Evolutionary conservation across 2,888 invertebrate genomes (phyloP).

Genomic region (Blera fallax): DNA sequence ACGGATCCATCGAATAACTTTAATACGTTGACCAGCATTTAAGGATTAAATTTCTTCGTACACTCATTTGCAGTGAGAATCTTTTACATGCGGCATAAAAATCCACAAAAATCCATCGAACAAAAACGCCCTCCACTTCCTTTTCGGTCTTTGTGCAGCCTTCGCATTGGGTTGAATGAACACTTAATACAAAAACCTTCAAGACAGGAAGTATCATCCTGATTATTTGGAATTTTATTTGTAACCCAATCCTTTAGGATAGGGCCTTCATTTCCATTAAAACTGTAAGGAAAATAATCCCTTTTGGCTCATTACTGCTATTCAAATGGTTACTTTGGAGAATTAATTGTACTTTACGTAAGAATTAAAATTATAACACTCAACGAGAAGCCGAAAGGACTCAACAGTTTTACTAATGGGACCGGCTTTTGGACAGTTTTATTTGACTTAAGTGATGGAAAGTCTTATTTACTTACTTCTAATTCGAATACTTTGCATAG

Average conservation of each 20-base stretch:
- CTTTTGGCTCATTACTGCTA: conserved; percentile 40
- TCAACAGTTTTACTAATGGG: background rate
- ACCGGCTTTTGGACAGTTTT: conserved; percentile 20
- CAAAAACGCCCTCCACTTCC: conserved; percentile 41
- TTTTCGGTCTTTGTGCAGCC: conserved; percentile 12
- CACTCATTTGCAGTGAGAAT: background rate
- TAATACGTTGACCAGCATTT: conserved; percentile 30
- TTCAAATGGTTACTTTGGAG: conserved; percentile 18
- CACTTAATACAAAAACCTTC: conserved; percentile 51
- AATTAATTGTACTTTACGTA: conserved; percentile 21
- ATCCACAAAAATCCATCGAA: background rate
- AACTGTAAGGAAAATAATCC: conserved; percentile 19
- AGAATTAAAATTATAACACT: background rate
- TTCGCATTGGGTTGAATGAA: conserved; percentile 53
- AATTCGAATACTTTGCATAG: conserved; percentile 30
- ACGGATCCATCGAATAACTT: background rate
- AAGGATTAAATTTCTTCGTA: conserved; percentile 38
- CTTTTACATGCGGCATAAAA: background rate
- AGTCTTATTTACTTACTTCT: conserved; percentile 6
- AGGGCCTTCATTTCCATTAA: conserved; percentile 33
- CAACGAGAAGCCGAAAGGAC: background rate
- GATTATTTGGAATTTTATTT: conserved; percentile 58
- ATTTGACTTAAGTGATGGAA: background rate
- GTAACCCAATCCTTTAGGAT: conserved; percentile 52
- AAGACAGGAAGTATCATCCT: conserved; percentile 60